phyloP scores from a whole-genome alignment of 2,888 invertebrate species.

The Drosophila leonis region DNA sequence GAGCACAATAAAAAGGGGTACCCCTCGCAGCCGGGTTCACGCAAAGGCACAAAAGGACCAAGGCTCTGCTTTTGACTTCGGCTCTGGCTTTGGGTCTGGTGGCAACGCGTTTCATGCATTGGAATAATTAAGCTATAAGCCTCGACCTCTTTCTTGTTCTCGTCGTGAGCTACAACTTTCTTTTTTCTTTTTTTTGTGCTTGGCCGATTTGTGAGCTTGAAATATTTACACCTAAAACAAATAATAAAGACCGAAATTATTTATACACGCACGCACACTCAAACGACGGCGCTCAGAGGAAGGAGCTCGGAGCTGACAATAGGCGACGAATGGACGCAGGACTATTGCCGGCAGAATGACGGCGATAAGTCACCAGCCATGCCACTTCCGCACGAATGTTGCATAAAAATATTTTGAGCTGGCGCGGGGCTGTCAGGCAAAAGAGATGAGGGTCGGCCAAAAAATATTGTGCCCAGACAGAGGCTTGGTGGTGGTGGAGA shows the following conservation, averaged over 20 bases:
- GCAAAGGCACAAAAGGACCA: slow-evolving; percentile 40
- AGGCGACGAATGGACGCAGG: slow-evolving; percentile 44
- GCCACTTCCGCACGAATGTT: slow-evolving; percentile 72
- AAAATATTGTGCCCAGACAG: slow-evolving; percentile 13
- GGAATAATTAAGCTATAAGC: slow-evolving; percentile 81
- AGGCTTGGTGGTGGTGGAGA: background rate
- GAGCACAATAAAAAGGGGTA: slow-evolving; percentile 61
- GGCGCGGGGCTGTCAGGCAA: slow-evolving; percentile 23
- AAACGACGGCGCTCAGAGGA: background rate
- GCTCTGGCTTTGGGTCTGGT: slow-evolving; percentile 1
- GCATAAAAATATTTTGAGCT: slow-evolving; percentile 56
- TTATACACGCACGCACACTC: slow-evolving; percentile 72
- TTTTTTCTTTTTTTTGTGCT: slow-evolving; percentile 5
- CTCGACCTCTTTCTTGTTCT: slow-evolving; percentile 76
- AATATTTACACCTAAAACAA: slow-evolving; percentile 79
- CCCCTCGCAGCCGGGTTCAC: slow-evolving; percentile 18
- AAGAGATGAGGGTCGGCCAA: background rate
- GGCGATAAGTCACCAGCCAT: slow-evolving; percentile 78
- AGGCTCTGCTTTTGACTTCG: slow-evolving; percentile 3
- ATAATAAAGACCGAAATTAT: slow-evolving; percentile 78
- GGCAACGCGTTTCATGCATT: slow-evolving; percentile 73
- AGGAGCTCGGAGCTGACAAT: slow-evolving; percentile 44
- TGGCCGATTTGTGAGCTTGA: slow-evolving; percentile 74
- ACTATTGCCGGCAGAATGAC: slow-evolving; percentile 67
- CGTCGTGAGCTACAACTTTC: slow-evolving; percentile 42